Evolutionary conservation across 2,113 vertebrate genomes (phyloP), one percentile per base, ranked within the genome.

Genomic region (Poicephalus gulielmi): DNA sequence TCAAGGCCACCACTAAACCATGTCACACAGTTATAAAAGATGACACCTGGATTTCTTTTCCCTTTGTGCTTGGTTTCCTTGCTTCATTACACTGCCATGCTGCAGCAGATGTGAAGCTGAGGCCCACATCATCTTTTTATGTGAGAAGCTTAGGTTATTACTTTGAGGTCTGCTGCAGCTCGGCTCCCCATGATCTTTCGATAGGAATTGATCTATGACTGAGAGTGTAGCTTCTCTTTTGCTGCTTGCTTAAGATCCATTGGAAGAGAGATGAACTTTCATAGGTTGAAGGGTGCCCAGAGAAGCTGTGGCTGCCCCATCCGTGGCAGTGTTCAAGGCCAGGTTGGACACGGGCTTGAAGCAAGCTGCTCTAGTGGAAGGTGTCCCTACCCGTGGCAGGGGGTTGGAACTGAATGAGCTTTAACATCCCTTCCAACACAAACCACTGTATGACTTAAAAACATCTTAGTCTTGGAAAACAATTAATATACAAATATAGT

Each of bases 101-200:
- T 63, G 84, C 43, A 33, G 55, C 3, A 50, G 66, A n/a, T 2
- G 4, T 35, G 60, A 63, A 28, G 55, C 55, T 70, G 53, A 70
- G 30, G 30, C 69, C 43, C 1, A 0, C 4, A 4, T 30, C 4
- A 11, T 0, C 60, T 23, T 63, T 68, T 43, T 25, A 3, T 24
- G 0, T 33, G 33, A 33, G 55, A 63, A 71, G 20, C 3, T 7
- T 3, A n/a, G n/a, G 7, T 59, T 70, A 3, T 64, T 80, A 4
- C 31, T 19, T 23, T 62, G 39, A 73, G 27, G 14, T 22, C 44
- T 76, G 22, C 46, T 37, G 33, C 35, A 39, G 67, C 78, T 84
- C 41, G 66, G 41, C 86, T 80, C 74, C n/a, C 49, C 2, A 0
- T 19, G 46, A 46, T 12, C 20, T 66, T 60, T 70, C 27, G 30